These are phyloP conservation scores for Papilio protenor DNA, from an alignment of 2,888 invertebrate species.

Conservation along the genomic window DNA sequence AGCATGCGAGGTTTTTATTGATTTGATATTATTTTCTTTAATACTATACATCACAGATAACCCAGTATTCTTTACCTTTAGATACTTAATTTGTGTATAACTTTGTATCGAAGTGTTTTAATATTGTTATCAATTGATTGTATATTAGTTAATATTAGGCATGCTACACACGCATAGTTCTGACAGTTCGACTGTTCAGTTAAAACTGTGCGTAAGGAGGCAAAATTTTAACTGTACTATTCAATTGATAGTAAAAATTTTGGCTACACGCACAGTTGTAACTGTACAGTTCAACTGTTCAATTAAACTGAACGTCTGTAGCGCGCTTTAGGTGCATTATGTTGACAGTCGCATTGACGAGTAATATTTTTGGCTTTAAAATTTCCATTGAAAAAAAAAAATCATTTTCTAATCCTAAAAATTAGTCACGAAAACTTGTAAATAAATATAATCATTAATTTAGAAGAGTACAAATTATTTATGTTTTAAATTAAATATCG, in stretches of 20 bases:
- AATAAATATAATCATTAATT: slow-evolving; percentile 66
- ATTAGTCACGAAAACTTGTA: slow-evolving; percentile 54
- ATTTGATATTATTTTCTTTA: slow-evolving; percentile 28
- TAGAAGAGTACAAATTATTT: slow-evolving; percentile 82
- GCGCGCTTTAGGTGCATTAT: slow-evolving; percentile 46
- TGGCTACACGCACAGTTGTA: no score
- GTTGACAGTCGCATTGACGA: slow-evolving; percentile 66
- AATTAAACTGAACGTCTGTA: no score
- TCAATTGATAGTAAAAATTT: no score
- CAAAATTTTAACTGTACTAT: no score
- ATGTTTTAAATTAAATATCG: slow-evolving; percentile 66
- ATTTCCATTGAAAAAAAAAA: slow-evolving; percentile 34
- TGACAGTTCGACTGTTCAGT: no score
- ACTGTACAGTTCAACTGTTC: no score
- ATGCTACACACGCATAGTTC: no score
- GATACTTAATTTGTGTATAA: slow-evolving; percentile 33
- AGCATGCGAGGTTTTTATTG: slow-evolving; percentile 47
- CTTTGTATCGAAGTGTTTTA: slow-evolving; percentile 23
- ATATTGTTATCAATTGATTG: slow-evolving; percentile 43
- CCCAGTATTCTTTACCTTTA: slow-evolving; percentile 39
- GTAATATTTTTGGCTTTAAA: slow-evolving; percentile 54
- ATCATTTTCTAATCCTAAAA: slow-evolving; percentile 57
- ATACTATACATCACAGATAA: slow-evolving; percentile 29
- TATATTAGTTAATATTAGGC: slow-evolving; percentile 12
- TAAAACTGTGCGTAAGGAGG: no score